phyloP scores from a whole-genome alignment of 2,797 vertebrate species.

The Pangasius djambal region DNA sequence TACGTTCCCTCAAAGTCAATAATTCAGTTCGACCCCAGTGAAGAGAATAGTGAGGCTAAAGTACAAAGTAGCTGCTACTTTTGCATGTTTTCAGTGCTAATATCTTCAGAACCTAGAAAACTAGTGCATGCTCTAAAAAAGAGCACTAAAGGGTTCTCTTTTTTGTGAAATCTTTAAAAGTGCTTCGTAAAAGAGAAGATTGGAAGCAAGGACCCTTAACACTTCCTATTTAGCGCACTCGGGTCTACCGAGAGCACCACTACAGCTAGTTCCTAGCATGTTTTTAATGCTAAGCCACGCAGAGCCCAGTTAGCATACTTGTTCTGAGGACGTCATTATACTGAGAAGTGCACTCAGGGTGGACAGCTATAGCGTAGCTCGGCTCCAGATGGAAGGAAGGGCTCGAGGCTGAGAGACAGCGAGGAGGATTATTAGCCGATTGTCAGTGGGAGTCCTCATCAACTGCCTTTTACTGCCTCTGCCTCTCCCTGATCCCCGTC shows the following conservation, averaged over 20 bases:
- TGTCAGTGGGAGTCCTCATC: conserved; percentile 56
- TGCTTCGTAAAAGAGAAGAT: not conserved
- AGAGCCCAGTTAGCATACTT: not conserved
- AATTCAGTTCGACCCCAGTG: not conserved
- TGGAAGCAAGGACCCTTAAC: not conserved
- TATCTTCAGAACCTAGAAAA: not conserved
- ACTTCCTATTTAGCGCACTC: not conserved
- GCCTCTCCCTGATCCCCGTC: conserved; percentile 52
- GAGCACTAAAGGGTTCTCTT: not conserved
- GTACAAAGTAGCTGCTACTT: not conserved
- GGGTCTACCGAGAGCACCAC: not conserved
- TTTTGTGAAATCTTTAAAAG: not conserved
- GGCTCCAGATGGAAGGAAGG: conserved; percentile 39
- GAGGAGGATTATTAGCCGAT: conserved; percentile 53
- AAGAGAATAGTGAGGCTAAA: not conserved
- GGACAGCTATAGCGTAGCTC: not conserved
- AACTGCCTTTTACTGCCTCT: conserved; percentile 51
- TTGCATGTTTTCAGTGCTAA: not conserved
- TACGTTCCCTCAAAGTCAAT: not conserved
- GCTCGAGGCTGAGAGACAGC: conserved; percentile 38
- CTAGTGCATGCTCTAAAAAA: not conserved
- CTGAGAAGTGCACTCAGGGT: not conserved
- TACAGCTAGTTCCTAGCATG: not conserved
- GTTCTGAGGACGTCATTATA: not conserved
- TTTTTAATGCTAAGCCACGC: not conserved